Conservation (phyloP, 2,797 vertebrate genomes). For the Cephalopachus bancanus region DNA sequence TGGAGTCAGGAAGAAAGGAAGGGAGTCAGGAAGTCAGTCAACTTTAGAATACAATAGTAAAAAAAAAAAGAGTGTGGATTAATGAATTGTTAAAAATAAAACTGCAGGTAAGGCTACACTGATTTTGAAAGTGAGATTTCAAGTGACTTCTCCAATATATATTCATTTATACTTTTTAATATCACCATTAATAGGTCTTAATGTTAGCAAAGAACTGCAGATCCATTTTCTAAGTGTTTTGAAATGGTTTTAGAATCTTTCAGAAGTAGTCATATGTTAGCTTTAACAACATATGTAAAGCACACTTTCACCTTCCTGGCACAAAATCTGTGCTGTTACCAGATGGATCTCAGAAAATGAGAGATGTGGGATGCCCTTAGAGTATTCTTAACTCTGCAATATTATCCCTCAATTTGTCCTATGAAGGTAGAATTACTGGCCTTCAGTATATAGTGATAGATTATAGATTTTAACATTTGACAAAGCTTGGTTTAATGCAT, state of each 20-base stretch:
- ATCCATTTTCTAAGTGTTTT: background rate
- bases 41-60: background rate
- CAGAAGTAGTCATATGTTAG: background rate
- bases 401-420: background rate
- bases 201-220: background rate
- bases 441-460: background rate
- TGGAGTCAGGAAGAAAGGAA: too few species aligned
- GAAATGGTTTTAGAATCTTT: background rate
- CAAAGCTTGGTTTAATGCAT: background rate
- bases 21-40: background rate
- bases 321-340: background rate
- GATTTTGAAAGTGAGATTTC: background rate
- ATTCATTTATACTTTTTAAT: background rate
- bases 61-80: background rate
- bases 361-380: background rate
- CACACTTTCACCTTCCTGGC: background rate
- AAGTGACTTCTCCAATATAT: background rate
- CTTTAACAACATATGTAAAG: background rate
- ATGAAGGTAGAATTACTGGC: constrained; percentile 33
- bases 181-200: background rate
- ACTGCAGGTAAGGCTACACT: background rate
- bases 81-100: background rate
- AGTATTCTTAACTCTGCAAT: background rate
- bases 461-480: constrained; percentile 40
- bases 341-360: background rate